A percentile compares a stretch with the other conserved stretches of the same genome.
phyloP scores from a whole-genome alignment of 1,140 invertebrate species.

The Pseudomyrmex cubaensis region DNA sequence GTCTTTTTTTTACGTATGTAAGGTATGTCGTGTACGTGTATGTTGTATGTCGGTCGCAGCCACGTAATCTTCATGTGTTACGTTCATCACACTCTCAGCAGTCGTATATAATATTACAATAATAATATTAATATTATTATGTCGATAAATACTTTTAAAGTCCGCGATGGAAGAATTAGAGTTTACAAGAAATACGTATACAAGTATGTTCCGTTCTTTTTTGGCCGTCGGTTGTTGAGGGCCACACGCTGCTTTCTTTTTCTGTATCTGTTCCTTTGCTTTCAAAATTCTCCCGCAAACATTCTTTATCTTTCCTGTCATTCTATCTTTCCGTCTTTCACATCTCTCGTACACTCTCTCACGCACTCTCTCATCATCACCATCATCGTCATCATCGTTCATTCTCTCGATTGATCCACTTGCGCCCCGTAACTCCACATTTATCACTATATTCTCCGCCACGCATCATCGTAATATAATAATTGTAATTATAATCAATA shows the following conservation, averaged over 20 bases:
- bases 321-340: constrained; percentile 52
- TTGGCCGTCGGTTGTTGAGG: constrained; percentile 65
- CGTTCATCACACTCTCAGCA: constrained; percentile 83
- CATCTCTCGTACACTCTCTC: not conserved
- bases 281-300: constrained; percentile 47
- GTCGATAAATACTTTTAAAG: constrained; percentile 86
- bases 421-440: constrained; percentile 42
- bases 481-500: constrained; percentile 83
- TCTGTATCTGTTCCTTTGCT: constrained; percentile 55
- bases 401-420: constrained; percentile 31
- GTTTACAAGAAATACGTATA: constrained; percentile 86
- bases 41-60: constrained; percentile 60
- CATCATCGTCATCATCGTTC: constrained; percentile 51
- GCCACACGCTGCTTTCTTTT: constrained; percentile 69
- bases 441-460: constrained; percentile 35
- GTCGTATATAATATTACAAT: constrained; percentile 85
- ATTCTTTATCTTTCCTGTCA: constrained; percentile 43
- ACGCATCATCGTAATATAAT: constrained; percentile 68
- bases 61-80: constrained; percentile 74
- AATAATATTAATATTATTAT: constrained; percentile 85
- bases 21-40: constrained; percentile 4
- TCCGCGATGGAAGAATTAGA: constrained; percentile 86
- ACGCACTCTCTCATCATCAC: constrained; percentile 38
- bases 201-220: constrained; percentile 82
- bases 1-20: constrained; percentile 22